Evolutionary conservation across 2,888 invertebrate genomes (phyloP).

Genomic region (Incurvaria masculella): DNA sequence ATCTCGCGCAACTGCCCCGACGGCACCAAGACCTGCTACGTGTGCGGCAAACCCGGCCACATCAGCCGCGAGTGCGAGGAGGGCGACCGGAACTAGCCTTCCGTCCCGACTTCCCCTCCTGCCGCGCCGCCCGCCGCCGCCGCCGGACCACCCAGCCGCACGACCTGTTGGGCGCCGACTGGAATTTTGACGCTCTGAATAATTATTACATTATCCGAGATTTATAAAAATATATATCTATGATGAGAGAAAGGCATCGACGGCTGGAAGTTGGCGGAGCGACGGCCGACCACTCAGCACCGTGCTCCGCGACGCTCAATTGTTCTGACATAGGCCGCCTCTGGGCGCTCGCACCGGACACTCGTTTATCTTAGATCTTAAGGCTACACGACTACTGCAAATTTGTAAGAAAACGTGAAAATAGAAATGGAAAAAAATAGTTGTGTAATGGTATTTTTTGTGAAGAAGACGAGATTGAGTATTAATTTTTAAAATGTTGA

Average conservation of each 20-base stretch:
- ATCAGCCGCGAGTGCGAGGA: conserved; percentile 89
- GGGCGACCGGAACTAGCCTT: conserved; percentile 63
- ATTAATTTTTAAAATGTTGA: conserved; percentile 42
- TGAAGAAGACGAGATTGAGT: conserved; percentile 36
- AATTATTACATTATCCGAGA: conserved; percentile 1
- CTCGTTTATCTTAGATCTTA: conserved; percentile 30
- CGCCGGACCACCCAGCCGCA: not conserved
- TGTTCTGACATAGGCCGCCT: not conserved
- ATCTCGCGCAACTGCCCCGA: conserved; percentile 85
- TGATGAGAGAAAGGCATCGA: conserved; percentile 40
- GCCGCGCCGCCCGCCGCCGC: conserved; percentile 8
- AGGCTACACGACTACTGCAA: conserved; percentile 41
- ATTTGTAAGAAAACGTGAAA: conserved; percentile 21
- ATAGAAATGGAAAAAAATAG: not conserved
- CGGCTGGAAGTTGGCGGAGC: conserved; percentile 56
- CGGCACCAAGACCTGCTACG: conserved; percentile 87
- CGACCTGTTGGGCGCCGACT: conserved; percentile 3
- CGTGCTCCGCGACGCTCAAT: conserved; percentile 26
- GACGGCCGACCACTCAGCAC: conserved; percentile 29
- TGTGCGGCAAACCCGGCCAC: conserved; percentile 89
- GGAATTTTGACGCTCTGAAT: conserved; percentile 9
- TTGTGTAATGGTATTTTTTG: conserved; percentile 24
- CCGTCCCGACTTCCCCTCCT: conserved; percentile 16
- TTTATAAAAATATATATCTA: conserved; percentile 35
- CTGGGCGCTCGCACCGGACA: conserved; percentile 5